Percentiles rank a stretch among this genome's conserved stretches.
Conservation (phyloP, 1,140 invertebrate species). For the Sminthurides bifidus region DNA sequence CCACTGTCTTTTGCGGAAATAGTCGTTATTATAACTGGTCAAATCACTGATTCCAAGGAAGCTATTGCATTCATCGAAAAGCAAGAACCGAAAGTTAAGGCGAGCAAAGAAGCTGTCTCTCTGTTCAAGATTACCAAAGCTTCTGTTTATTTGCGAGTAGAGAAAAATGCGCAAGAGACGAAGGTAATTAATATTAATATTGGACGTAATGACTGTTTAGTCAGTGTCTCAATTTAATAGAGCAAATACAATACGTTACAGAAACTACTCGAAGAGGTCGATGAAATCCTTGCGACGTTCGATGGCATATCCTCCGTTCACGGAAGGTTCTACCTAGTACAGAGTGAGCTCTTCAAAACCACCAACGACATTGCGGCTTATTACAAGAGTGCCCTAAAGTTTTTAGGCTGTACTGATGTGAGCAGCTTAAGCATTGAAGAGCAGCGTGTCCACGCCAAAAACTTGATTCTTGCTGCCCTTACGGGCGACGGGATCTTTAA, state of each 20-base stretch:
- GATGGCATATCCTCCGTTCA: conserved; percentile 89
- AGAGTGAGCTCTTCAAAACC: conserved; percentile 73
- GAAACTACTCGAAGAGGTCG: conserved; percentile 80
- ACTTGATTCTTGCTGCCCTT: conserved; percentile 83
- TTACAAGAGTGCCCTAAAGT: conserved; percentile 87
- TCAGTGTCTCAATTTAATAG: not conserved
- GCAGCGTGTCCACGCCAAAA: conserved; percentile 74
- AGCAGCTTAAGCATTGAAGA: conserved; percentile 50
- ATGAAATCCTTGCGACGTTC: conserved; percentile 70
- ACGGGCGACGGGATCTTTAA: conserved; percentile 94
- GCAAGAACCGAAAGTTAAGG: conserved; percentile 75
- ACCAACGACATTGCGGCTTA: conserved; percentile 78
- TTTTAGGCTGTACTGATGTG: conserved; percentile 82
- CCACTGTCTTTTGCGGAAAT: conserved; percentile 84
- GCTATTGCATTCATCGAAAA: conserved; percentile 75
- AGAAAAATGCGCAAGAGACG: conserved; percentile 66
- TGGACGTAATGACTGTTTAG: not conserved
- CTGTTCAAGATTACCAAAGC: conserved; percentile 74
- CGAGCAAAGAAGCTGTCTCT: conserved; percentile 70
- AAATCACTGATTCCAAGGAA: conserved; percentile 67
- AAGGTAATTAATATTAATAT: conserved; percentile 42
- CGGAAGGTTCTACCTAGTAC: conserved; percentile 86
- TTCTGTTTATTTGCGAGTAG: conserved; percentile 66
- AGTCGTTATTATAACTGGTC: conserved; percentile 60
- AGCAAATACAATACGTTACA: conserved; percentile 33